A percentile compares a stretch with the other conserved stretches of the same genome.
These are phyloP conservation scores for Cichlasoma orientale DNA, from an alignment of 2,797 vertebrate species.

Conservation along the genomic window DNA sequence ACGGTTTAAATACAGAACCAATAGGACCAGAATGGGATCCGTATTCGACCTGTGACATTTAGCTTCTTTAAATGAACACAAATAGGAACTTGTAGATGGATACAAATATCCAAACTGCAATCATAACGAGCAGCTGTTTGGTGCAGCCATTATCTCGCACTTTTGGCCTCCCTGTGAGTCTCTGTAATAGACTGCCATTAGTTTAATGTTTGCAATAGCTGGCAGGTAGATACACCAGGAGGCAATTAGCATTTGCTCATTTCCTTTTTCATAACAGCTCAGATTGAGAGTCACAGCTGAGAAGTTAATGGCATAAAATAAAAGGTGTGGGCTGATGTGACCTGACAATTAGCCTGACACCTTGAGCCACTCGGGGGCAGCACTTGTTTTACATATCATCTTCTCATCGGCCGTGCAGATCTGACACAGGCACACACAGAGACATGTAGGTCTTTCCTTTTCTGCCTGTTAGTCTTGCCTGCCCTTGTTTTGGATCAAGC, in stretches of 20 bases:
- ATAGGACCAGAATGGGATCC: background rate
- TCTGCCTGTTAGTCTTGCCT: background rate
- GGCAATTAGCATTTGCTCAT: background rate
- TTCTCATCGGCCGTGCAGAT: conserved; percentile 19
- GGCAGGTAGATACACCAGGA: background rate
- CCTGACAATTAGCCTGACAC: conserved; percentile 44
- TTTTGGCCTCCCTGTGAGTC: too few species aligned
- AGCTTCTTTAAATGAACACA: background rate
- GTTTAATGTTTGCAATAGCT: background rate
- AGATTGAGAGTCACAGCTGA: background rate
- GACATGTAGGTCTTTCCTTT: background rate
- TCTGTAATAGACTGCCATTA: background rate
- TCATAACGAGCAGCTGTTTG: background rate
- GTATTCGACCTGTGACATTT: background rate
- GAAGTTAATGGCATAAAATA: background rate
- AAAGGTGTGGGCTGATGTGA: conserved; percentile 26
- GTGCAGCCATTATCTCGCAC: background rate
- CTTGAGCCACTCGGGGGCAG: conserved; percentile 83
- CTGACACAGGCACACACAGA: background rate
- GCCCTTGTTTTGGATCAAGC: background rate
- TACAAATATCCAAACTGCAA: background rate
- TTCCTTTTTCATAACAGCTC: background rate
- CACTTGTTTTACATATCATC: conserved; percentile 70
- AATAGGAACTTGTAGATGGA: background rate
- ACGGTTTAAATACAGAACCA: background rate